phyloP scores from a whole-genome alignment of 2,888 invertebrate species.

The Tigriopus californicus region DNA sequence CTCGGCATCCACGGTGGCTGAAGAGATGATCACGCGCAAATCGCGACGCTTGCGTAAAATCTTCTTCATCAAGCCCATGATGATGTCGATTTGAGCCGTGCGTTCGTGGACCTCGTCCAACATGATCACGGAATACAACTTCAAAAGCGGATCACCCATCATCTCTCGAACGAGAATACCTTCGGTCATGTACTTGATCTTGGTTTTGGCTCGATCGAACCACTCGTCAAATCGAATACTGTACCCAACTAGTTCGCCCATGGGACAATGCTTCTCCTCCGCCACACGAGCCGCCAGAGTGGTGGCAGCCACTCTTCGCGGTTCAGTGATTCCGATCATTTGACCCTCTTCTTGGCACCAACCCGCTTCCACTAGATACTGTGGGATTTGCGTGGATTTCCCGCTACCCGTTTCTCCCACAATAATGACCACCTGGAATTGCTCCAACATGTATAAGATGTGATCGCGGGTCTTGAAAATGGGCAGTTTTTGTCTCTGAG shows the following conservation, averaged over 20 bases:
- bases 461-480: slow-evolving; percentile 68
- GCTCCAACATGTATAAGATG: slow-evolving; percentile 72
- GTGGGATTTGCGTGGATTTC: slow-evolving; percentile 83
- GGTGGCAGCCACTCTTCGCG: slow-evolving; percentile 71
- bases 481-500: slow-evolving; percentile 66
- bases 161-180: slow-evolving; percentile 84
- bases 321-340: slow-evolving; percentile 74
- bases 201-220: slow-evolving; percentile 38
- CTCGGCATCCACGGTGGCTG: slow-evolving; percentile 87
- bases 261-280: slow-evolving; percentile 55
- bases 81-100: slow-evolving; percentile 73
- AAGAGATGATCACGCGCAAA: slow-evolving; percentile 67
- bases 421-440: slow-evolving; percentile 47
- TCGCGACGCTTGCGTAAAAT: slow-evolving; percentile 62
- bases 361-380: slow-evolving; percentile 75
- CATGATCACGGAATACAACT: slow-evolving; percentile 67
- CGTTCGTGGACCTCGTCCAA: slow-evolving; percentile 92
- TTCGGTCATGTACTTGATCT: slow-evolving; percentile 86
- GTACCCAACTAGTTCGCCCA: slow-evolving; percentile 66
- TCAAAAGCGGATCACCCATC: slow-evolving; percentile 78
- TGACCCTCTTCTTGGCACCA: slow-evolving; percentile 49
- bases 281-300: slow-evolving; percentile 72
- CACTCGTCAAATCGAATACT: slow-evolving; percentile 58
- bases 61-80: slow-evolving; percentile 83
- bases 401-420: slow-evolving; percentile 88